These are phyloP conservation scores for Sebastes hubbsi DNA, from an alignment of 2,797 vertebrate species.

Conservation along the genomic window DNA sequence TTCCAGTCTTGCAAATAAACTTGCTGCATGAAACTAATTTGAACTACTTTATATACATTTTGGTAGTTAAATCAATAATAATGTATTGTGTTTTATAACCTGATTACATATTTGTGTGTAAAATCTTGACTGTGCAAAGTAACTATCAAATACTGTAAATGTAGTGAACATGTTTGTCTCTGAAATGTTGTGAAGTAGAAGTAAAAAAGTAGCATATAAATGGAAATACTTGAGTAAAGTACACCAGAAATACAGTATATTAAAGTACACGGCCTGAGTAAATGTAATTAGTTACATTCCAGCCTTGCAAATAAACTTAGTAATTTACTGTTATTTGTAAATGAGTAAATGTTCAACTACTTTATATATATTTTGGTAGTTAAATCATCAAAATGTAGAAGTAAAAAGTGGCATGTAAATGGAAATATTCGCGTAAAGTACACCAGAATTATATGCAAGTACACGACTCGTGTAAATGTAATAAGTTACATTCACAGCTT, in stretches of 20 bases:
- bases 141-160: neutral
- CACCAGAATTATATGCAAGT: neutral
- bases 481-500: no score
- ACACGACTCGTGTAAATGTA: neutral
- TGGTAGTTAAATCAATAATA: neutral
- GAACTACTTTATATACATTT: neutral
- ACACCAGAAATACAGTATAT: no score
- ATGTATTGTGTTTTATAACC: neutral
- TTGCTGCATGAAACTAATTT: neutral
- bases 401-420: neutral
- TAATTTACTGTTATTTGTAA: no score
- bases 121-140: neutral
- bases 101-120: neutral
- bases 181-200: neutral
- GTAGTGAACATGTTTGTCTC: neutral
- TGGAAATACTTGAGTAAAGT: no score
- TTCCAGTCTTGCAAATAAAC: neutral
- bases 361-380: no score
- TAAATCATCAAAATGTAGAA: neutral
- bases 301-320: no score
- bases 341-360: no score
- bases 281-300: no score
- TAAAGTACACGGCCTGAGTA: rapidly evolving
- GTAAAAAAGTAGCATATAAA: no score
- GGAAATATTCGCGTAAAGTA: neutral